These are phyloP conservation scores for Ormyrus rosae DNA, from an alignment of 2,888 invertebrate species.

Conservation along the genomic window DNA sequence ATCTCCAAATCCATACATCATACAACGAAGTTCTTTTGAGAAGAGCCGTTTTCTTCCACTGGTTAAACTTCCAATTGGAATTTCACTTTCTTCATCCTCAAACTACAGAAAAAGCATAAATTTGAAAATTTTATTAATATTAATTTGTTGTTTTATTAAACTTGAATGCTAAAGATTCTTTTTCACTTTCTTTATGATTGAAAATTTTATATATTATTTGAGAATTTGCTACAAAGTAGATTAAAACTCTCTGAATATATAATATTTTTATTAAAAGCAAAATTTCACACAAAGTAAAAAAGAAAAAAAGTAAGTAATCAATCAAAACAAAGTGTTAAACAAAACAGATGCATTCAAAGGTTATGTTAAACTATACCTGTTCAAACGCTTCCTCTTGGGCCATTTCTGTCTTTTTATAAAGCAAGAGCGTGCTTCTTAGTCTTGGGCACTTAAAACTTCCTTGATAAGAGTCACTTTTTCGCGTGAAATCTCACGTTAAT, in stretches of 20 bases:
- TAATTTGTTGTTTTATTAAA: background rate
- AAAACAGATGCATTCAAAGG: conserved; percentile 28
- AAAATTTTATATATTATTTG: background rate
- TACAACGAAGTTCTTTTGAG: conserved; percentile 94
- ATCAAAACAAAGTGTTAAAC: background rate
- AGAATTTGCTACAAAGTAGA: too few relatives aligned
- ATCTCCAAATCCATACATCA: conserved; percentile 99
- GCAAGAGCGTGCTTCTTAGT: background rate
- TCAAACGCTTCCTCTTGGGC: conserved; percentile 68
- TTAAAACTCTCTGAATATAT: background rate
- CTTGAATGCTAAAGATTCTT: too few relatives aligned
- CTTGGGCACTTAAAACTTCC: background rate
- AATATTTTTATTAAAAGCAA: background rate
- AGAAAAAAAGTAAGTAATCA: background rate
- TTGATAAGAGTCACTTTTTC: conserved; percentile 30
- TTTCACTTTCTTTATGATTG: background rate
- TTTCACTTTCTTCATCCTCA: conserved; percentile 84
- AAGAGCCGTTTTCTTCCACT: conserved; percentile 89
- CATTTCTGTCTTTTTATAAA: conserved; percentile 55
- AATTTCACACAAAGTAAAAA: background rate
- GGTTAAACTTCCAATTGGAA: conserved; percentile 82
- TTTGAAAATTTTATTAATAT: conserved; percentile 7
- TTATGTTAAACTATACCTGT: conserved; percentile 62
- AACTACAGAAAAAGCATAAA: conserved; percentile 65
- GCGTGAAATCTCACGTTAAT: conserved; percentile 40